Evolutionary conservation across 2,888 invertebrate genomes (phyloP), one percentile per base, ranked within the genome.

Genomic region (Dascillus cervinus): DNA sequence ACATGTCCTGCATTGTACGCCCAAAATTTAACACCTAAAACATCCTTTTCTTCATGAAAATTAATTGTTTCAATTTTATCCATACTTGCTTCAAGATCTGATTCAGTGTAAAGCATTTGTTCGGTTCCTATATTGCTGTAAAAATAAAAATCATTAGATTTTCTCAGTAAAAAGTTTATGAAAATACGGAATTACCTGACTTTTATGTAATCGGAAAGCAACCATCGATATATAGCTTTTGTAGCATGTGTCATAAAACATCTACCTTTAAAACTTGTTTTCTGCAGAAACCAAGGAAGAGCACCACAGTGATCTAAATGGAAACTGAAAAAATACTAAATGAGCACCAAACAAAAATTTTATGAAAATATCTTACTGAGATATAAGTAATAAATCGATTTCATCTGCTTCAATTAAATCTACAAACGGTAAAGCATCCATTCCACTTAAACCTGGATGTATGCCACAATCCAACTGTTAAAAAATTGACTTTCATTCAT

Each of bases 161-260:
- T 22, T 5, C 9, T 17, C 5, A 17, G 4, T 17, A 17, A 17
- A 8, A 8, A 17, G 17, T 8, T 17, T 8, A 17, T 17, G n/a
- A n/a, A 6, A 19, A 19, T 8, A 19, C 6, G n/a, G 19, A 19
- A 19, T n/a, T 52, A 80, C 80, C 81, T 89, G 40, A 98, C 96
- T 82, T 97, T 97, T 38, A 98, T 96, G 58, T 94, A 98, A 77
- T 99, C 98, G 0, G 97, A 96, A 2, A 98, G 72, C 15, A 98
- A 75, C 96, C 97, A 97, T 44, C 96, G 73, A 63, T 97, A 99
- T 55, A 99, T 98, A 13, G 97, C 97, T 71, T 99, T 98, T 0
- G 98, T 96, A 0, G 98, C 97, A 60, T 99, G 98, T 0, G 98
- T 98, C 98, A 98, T 98, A 60, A 96, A 97, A 62, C 96, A 96